These are phyloP conservation scores for Scaptodrosophila lebanonensis DNA, from an alignment of 1,140 invertebrate genomes.

Conservation along the genomic window DNA sequence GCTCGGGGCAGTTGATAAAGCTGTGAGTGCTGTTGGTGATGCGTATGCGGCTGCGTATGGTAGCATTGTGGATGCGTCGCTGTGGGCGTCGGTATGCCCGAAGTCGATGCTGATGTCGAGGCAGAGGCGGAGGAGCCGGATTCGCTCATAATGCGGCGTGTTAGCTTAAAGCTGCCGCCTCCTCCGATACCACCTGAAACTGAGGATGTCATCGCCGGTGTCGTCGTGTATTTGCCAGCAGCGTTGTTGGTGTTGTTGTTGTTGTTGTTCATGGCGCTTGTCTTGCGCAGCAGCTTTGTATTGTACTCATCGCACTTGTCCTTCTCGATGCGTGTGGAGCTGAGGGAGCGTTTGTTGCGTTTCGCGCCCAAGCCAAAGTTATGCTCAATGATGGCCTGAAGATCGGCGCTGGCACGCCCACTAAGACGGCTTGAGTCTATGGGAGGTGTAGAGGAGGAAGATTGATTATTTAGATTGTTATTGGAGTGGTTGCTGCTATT, in stretches of 20 bases:
- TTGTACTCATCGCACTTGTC: constrained; percentile 76
- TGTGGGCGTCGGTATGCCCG: constrained; percentile 70
- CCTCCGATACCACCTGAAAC: constrained; percentile 12
- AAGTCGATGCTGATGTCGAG: constrained; percentile 65
- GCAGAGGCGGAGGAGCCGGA: constrained; percentile 54
- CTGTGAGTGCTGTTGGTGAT: constrained; percentile 11
- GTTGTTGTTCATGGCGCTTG: constrained; percentile 22
- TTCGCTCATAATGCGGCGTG: constrained; percentile 52
- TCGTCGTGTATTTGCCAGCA: constrained; percentile 3
- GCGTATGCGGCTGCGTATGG: constrained; percentile 40
- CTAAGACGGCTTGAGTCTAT: constrained; percentile 74
- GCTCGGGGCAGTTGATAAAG: no score
- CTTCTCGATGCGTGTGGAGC: constrained; percentile 71
- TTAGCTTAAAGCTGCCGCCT: constrained; percentile 53
- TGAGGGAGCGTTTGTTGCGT: constrained; percentile 70
- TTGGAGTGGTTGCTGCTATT: not conserved
- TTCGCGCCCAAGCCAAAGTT: constrained; percentile 37
- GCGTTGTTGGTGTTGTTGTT: constrained; percentile 29
- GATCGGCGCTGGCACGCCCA: constrained; percentile 45
- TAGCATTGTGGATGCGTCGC: constrained; percentile 36
- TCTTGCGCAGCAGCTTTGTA: constrained; percentile 67
- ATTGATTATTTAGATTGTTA: constrained; percentile 45
- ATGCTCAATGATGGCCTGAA: constrained; percentile 43
- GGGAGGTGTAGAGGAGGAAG: constrained; percentile 51
- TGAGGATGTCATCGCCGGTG: constrained; percentile 15